These are phyloP conservation scores for Pachyseris speciosa DNA, from an alignment of 64 coral and sea anemone species.

Conservation along the genomic window DNA sequence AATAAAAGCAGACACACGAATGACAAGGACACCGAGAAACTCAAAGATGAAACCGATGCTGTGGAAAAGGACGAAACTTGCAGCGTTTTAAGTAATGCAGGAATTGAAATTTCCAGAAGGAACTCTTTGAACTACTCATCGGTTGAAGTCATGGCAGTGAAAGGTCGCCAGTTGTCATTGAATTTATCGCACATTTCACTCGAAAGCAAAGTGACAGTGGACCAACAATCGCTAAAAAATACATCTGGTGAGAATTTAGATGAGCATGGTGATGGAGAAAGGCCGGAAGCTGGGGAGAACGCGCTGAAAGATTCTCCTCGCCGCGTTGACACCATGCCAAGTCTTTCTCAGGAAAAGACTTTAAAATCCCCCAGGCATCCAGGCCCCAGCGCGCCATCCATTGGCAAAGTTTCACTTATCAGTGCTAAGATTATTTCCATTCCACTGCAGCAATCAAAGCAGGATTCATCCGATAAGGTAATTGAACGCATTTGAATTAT, in stretches of 20 bases:
- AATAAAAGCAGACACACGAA: no score
- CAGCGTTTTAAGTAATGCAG: neutral
- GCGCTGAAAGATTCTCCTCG: neutral
- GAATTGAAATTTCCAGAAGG: slow-evolving; percentile 47
- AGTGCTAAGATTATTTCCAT: slow-evolving; percentile 45
- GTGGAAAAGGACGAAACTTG: slow-evolving; percentile 1
- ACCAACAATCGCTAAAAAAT: neutral
- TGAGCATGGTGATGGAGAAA: neutral
- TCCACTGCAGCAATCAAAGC: neutral
- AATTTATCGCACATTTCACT: slow-evolving; percentile 35
- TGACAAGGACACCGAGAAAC: neutral
- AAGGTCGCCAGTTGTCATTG: slow-evolving; percentile 1
- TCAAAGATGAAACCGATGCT: neutral
- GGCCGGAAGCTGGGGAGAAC: neutral
- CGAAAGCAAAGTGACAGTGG: neutral
- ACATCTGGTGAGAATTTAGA: neutral
- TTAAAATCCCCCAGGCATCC: neutral
- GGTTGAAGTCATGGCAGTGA: slow-evolving; percentile 4
- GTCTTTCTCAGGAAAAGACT: neutral
- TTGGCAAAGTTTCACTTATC: slow-evolving; percentile 31
- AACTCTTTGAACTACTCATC: slow-evolving; percentile 12
- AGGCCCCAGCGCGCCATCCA: neutral
- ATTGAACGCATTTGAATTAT: neutral
- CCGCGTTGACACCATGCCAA: neutral
- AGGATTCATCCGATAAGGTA: slow-evolving; percentile 22